Conservation (phyloP, 2,797 vertebrate genomes). For the Xenopus petersii region DNA sequence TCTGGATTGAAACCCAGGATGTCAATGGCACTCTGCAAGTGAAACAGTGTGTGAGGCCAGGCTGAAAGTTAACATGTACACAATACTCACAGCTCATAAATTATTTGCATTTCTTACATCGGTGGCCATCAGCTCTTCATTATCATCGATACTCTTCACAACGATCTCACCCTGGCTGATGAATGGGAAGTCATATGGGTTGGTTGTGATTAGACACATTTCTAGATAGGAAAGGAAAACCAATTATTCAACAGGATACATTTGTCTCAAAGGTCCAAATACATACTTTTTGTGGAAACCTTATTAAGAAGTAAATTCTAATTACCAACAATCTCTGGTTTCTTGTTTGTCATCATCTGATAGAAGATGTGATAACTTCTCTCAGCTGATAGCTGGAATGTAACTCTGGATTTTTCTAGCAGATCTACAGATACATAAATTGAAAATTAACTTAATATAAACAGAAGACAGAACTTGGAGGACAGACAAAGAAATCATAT, state of each 20-base stretch:
- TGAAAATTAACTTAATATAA: background rate
- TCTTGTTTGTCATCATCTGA: slow-evolving; percentile 82
- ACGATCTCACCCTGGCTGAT: slow-evolving; percentile 82
- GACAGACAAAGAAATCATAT: slow-evolving; percentile 9
- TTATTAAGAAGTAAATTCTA: background rate
- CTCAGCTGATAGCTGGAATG: slow-evolving; percentile 84
- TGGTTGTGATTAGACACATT: slow-evolving; percentile 81
- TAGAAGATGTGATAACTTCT: slow-evolving; percentile 90
- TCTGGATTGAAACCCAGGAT: slow-evolving; percentile 79
- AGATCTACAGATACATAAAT: slow-evolving; percentile 67
- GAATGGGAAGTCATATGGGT: slow-evolving; percentile 82
- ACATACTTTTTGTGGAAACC: too few species aligned
- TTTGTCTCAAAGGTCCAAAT: too few species aligned
- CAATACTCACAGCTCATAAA: too few species aligned
- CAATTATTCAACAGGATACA: too few species aligned
- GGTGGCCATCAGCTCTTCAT: slow-evolving; percentile 82
- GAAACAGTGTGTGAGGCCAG: background rate
- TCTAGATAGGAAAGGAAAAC: slow-evolving; percentile 60
- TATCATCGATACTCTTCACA: slow-evolving; percentile 84
- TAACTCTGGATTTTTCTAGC: slow-evolving; percentile 87
- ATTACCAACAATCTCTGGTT: slow-evolving; percentile 76
- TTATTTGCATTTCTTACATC: slow-evolving; percentile 69
- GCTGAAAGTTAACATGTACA: background rate
- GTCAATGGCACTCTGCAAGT: slow-evolving; percentile 75
- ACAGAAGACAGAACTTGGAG: background rate